Evolutionary conservation across 2,113 vertebrate species (phyloP), one percentile per base, ranked within the genome.

Genomic region (Dicentrarchus labrax): DNA sequence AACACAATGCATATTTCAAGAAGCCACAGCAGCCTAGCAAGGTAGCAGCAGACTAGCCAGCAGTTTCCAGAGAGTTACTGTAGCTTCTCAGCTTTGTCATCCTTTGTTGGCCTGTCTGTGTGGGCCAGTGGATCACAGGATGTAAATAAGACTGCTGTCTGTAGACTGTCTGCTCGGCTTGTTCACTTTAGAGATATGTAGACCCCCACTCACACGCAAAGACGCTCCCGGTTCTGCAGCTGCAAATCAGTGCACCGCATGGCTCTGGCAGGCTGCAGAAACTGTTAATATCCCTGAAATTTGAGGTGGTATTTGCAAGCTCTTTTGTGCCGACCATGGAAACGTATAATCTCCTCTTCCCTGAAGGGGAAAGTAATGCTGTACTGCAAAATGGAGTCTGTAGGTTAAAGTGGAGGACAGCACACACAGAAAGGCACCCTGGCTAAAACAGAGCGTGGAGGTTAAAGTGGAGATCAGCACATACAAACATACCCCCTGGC

Each of bases 71-170:
- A 74, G 78, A 90, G 77, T 80, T 71, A 76, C 62, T 73, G 84
- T 72, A 53, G 80, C 75, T 73, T 38, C 74, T 87, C 84, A 74
- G 57, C 76, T 86, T 67, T 86, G 74, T 89, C 90, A 84, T 87
- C 80, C 69, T 90, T 88, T 86, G 86, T 90, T 72, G 82, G 76
- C 72, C 84, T 76, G 80, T 89, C 76, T 88, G 84, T 86, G 72
- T 38, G 70, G 67, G 72, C 48, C 54, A 47, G 51, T 79, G 85
- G 73, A 83, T 76, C 87, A 91, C 80, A 82, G 87, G 74, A 89
- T 80, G 89, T 93, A 90, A 90, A 92, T 91, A 89, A 86, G 79
- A 80, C 54, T 21, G 65, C 86, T 87, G 87, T 87, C 86, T 81
- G 76, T 77, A 77, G 81, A 69, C 77, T 85, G 91, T 86, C 86